A percentile compares a stretch with the other conserved stretches of the same genome.
Evolutionary conservation across 2,888 invertebrate species (phyloP).

Genomic region (Coecobrya sp.): DNA sequence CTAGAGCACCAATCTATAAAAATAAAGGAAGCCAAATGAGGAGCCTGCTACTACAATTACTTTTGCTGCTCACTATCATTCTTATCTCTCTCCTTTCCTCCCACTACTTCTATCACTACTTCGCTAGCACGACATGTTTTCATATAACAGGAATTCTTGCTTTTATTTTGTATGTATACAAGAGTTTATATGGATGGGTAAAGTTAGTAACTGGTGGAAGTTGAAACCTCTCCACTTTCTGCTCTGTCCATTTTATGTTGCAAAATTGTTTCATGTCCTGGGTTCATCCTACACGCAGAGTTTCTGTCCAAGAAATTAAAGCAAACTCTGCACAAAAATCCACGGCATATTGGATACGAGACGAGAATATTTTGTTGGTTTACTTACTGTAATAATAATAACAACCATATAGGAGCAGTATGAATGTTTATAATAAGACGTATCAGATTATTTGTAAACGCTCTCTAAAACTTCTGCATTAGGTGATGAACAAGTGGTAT

Average conservation of each 20-base stretch:
- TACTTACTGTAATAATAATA: constrained; percentile 31
- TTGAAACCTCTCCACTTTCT: neutral
- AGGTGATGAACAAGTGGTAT: neutral
- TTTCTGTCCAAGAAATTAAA: constrained; percentile 66
- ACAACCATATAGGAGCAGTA: neutral
- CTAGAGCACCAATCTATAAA: constrained; percentile 63
- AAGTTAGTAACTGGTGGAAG: neutral
- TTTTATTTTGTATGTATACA: neutral
- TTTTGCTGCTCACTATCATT: constrained; percentile 22
- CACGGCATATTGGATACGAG: constrained; percentile 32
- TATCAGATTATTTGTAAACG: neutral
- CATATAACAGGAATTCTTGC: neutral
- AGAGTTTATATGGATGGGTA: neutral
- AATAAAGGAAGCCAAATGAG: constrained; percentile 72
- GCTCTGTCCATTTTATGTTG: constrained; percentile 47
- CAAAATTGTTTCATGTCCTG: constrained; percentile 40
- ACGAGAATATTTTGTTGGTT: constrained; percentile 41
- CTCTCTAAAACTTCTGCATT: neutral
- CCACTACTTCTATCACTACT: neutral
- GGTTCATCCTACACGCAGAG: neutral
- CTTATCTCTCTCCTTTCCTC: neutral
- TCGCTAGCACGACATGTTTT: too few species aligned
- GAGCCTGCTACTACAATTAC: constrained; percentile 23
- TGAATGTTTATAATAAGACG: neutral
- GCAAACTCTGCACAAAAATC: constrained; percentile 64